phyloP scores from a whole-genome alignment of 2,888 invertebrate genomes.

The Heliconius sara region DNA sequence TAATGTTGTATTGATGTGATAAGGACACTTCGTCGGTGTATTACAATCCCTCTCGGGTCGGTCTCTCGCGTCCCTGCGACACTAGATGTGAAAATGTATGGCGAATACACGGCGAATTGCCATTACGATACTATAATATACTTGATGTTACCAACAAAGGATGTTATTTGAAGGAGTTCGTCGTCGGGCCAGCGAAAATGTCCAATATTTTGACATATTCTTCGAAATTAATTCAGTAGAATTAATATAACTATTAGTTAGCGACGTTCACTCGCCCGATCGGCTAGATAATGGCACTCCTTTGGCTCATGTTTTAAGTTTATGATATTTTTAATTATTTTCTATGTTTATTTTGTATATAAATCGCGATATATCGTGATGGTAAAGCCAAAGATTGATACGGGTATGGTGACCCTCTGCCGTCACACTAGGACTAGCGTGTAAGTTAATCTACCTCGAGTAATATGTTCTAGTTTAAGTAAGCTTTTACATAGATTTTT shows the following conservation, averaged over 20 bases:
- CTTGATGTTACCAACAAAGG: slow-evolving; percentile 39
- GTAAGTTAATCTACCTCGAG: slow-evolving; percentile 84
- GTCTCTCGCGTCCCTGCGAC: slow-evolving; percentile 64
- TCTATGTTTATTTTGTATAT: slow-evolving; percentile 62
- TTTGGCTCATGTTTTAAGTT: slow-evolving; percentile 58
- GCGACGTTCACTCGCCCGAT: slow-evolving; percentile 56
- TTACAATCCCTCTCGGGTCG: slow-evolving; percentile 73
- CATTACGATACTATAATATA: slow-evolving; percentile 34
- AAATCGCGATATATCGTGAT: slow-evolving; percentile 83
- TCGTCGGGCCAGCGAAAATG: slow-evolving; percentile 39
- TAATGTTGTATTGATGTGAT: slow-evolving; percentile 79
- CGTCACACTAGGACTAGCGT: slow-evolving; percentile 77
- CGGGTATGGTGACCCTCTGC: slow-evolving; percentile 85
- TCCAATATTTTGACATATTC: background rate
- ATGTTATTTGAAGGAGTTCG: slow-evolving; percentile 29
- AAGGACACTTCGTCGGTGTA: slow-evolving; percentile 75
- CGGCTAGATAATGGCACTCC: slow-evolving; percentile 55
- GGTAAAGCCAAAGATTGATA: slow-evolving; percentile 85
- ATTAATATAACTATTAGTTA: background rate
- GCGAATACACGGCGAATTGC: slow-evolving; percentile 30
- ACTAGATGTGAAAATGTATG: slow-evolving; percentile 43
- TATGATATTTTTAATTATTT: slow-evolving; percentile 61
- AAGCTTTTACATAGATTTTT: slow-evolving; percentile 82
- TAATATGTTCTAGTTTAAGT: slow-evolving; percentile 76
- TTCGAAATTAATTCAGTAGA: background rate